These are phyloP conservation scores for Pseudeuparius sepicola DNA, from an alignment of 2,888 invertebrate species.

Conservation along the genomic window DNA sequence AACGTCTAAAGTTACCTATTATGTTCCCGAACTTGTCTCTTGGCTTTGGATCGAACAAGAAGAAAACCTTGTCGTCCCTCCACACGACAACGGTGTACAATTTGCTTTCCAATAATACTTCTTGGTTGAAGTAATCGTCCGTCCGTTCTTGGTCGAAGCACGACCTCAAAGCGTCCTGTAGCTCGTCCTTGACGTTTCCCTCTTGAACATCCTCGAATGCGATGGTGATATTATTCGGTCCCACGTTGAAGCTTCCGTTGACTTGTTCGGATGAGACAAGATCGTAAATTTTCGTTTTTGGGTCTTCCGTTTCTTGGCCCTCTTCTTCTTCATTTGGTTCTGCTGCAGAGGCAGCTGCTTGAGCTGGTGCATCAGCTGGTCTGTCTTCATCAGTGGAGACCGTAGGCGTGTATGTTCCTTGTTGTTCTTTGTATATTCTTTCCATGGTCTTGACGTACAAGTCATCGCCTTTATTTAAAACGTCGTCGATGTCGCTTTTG, in stretches of 20 bases:
- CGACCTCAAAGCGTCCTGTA: constrained; percentile 21
- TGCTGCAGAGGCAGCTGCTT: too few relatives aligned
- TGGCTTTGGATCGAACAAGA: constrained; percentile 35
- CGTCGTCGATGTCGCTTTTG: constrained; percentile 31
- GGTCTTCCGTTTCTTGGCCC: constrained; percentile 16
- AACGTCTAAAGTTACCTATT: constrained; percentile 25
- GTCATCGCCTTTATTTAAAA: constrained; percentile 31
- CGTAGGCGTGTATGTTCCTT: background rate
- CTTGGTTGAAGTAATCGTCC: constrained; percentile 21
- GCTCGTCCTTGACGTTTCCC: constrained; percentile 23
- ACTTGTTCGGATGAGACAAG: constrained; percentile 31
- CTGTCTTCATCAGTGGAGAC: constrained; percentile 8
- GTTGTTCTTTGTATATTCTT: constrained; percentile 15
- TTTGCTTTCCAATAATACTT: constrained; percentile 29
- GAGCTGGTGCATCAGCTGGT: background rate
- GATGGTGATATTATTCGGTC: constrained; percentile 32
- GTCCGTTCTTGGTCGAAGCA: constrained; percentile 20
- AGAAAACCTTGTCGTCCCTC: constrained; percentile 31
- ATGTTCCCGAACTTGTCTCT: constrained; percentile 32
- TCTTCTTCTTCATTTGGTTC: constrained; percentile 19
- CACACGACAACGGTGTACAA: constrained; percentile 32
- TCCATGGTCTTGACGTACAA: constrained; percentile 31
- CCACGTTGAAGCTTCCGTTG: constrained; percentile 32
- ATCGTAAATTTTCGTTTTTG: too few relatives aligned
- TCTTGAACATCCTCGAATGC: constrained; percentile 22